These are phyloP conservation scores for Bombus fervidus DNA, from an alignment of 1,140 invertebrate genomes.

Conservation along the genomic window DNA sequence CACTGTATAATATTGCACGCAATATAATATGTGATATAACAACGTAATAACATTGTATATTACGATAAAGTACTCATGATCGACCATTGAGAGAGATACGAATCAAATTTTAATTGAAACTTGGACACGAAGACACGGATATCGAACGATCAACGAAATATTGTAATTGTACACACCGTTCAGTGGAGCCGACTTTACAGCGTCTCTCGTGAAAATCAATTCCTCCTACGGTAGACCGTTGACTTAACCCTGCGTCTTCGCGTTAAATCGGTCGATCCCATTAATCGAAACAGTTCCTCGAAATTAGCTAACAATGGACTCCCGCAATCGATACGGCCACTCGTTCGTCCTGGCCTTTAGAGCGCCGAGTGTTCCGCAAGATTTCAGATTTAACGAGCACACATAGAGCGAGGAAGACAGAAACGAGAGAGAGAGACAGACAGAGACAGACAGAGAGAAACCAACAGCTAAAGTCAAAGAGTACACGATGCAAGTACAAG, in stretches of 20 bases:
- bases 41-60: background rate
- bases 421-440: background rate
- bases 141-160: background rate
- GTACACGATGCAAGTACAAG: background rate
- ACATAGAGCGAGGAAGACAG: background rate
- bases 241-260: slow-evolving; percentile 1
- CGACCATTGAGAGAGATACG: background rate
- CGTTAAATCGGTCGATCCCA: background rate
- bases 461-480: background rate
- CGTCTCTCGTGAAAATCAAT: background rate
- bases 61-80: background rate
- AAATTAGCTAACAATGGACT: slow-evolving; percentile 22
- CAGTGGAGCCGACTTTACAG: background rate
- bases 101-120: background rate
- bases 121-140: background rate
- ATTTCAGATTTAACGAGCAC: slow-evolving; percentile 33
- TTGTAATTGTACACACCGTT: background rate
- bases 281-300: slow-evolving; percentile 38
- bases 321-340: slow-evolving; percentile 34
- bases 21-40: background rate
- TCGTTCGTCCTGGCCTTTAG: slow-evolving; percentile 25
- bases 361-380: slow-evolving; percentile 29
- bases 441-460: too few relatives aligned
- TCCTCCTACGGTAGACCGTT: background rate
- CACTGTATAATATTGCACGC: too few relatives aligned